Base-by-base conservation (phyloP, 2,797 vertebrate genomes). In the Sorex maritimensis region DNA sequence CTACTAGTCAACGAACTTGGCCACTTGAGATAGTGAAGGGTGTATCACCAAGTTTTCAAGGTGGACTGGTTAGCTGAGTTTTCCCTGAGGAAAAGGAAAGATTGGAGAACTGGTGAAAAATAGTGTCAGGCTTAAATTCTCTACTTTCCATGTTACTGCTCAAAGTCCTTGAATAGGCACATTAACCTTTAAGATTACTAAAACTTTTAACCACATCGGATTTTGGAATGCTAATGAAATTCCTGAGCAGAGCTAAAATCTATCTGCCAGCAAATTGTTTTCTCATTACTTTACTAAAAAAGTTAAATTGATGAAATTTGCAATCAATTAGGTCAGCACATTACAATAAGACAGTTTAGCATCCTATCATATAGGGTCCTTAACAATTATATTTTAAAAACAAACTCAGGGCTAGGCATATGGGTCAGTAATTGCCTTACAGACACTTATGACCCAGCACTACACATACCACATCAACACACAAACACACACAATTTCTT, bases 251-350 rank as follows among this genome's bases (percentile, higher is more conserved):
- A 91, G 61, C 61, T 41, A 69, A 80, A 83, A 83, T 69, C 55
- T 68, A 28, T 28, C 46, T 87, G 44, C 15, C 21, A 63, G 34
- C 5, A 75, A 81, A 55, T 6, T 49, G 28, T 55, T 92, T 94
- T 41, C 44, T 24, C 74, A 86, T 63, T 49, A 28, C 17, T 69
- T 90, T 79, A 52, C 28, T 71, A 73, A 8, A 65, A 55, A 61
- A 61, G 17, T 81, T 94, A 21, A 95, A 55, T 11, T 34, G 86
- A 88, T 28, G 93, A 82, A 81, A 81, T 72, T 77, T 83, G 58
- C 55, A 26, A 86, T 81, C 30, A 63, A 5, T 30, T 69, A 46
- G 61, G 58, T 55, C 69, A 24, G 24, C 15, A 52, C 4, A 46
- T 58, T 77, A 61, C 72, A 90, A 52, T 63, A 65, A 94, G 21